Conservation (phyloP, 2,888 invertebrate species). For the Orthosia gracilis region DNA sequence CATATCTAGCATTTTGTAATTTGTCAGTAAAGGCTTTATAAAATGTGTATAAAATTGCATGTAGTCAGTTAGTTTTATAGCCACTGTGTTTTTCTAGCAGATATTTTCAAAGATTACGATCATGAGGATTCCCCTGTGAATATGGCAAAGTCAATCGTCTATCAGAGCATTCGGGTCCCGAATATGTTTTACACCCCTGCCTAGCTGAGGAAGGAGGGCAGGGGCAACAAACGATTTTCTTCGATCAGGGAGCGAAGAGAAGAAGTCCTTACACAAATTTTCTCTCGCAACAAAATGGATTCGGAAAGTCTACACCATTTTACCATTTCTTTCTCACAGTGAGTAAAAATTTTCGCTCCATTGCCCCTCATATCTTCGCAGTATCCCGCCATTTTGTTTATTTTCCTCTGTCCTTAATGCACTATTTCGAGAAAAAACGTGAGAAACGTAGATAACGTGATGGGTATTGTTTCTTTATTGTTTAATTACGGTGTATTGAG, state of each 20-base stretch:
- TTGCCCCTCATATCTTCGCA: slow-evolving; percentile 38
- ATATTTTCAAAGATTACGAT: too few species aligned
- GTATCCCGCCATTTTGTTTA: slow-evolving; percentile 28
- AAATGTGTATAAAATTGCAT: neutral
- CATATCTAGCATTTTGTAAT: neutral
- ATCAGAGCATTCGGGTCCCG: too few species aligned
- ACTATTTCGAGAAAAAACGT: slow-evolving; percentile 34
- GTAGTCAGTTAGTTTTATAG: neutral
- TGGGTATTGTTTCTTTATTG: slow-evolving; percentile 37
- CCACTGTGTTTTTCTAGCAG: too few species aligned
- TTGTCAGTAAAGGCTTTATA: neutral
- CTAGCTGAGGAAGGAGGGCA: neutral
- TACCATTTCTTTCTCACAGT: slow-evolving; percentile 16
- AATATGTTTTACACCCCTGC: neutral
- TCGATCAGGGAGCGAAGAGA: neutral
- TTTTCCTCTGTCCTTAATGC: slow-evolving; percentile 29
- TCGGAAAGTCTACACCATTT: slow-evolving; percentile 25
- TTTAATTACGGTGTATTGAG: slow-evolving; percentile 31
- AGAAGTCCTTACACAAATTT: slow-evolving; percentile 1
- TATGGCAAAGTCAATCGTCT: neutral
- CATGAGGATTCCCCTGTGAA: too few species aligned
- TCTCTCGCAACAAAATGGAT: neutral
- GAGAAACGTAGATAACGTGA: slow-evolving; percentile 30
- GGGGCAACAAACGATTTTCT: neutral
- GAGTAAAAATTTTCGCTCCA: slow-evolving; percentile 42